Percentiles rank a stretch among this genome's conserved stretches.
phyloP scores from a whole-genome alignment of 2,888 invertebrate species.

The Yponomeuta evonymella region DNA sequence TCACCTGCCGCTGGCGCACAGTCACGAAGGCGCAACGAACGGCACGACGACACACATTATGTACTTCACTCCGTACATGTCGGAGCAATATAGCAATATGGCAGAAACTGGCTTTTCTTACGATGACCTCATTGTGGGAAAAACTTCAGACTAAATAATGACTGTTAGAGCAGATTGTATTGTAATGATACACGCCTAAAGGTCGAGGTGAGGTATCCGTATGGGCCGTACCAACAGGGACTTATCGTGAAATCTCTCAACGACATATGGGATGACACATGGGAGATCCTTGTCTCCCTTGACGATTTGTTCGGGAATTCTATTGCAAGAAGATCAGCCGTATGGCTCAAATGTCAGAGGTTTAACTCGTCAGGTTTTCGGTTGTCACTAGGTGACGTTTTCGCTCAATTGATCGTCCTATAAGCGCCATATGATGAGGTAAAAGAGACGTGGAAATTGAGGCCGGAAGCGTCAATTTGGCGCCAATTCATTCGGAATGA shows the following conservation, averaged over 20 bases:
- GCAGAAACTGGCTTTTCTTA: conserved; percentile 46
- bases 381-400: conserved; percentile 54
- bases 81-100: conserved; percentile 37
- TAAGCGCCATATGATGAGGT: conserved; percentile 60
- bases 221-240: conserved; percentile 29
- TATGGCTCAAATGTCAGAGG: conserved; percentile 44
- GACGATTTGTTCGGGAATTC: conserved; percentile 26
- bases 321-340: conserved; percentile 45
- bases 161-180: conserved; percentile 29
- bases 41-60: conserved; percentile 40
- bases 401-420: conserved; percentile 62
- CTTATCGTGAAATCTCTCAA: conserved; percentile 23
- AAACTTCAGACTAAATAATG: conserved; percentile 36
- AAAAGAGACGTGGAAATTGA: conserved; percentile 60
- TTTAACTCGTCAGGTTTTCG: conserved; percentile 50
- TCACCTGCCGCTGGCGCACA: conserved; percentile 47
- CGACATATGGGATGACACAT: conserved; percentile 47
- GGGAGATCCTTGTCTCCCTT: conserved; percentile 34
- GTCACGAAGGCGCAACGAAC: conserved; percentile 45
- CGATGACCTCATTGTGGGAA: conserved; percentile 60
- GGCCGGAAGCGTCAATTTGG: conserved; percentile 73
- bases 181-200: conserved; percentile 37
- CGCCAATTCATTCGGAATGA: conserved; percentile 69
- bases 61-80: conserved; percentile 32
- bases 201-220: conserved; percentile 14